phyloP scores from a whole-genome alignment of 2,888 invertebrate genomes.

The Rhopalosiphum nymphaeae region DNA sequence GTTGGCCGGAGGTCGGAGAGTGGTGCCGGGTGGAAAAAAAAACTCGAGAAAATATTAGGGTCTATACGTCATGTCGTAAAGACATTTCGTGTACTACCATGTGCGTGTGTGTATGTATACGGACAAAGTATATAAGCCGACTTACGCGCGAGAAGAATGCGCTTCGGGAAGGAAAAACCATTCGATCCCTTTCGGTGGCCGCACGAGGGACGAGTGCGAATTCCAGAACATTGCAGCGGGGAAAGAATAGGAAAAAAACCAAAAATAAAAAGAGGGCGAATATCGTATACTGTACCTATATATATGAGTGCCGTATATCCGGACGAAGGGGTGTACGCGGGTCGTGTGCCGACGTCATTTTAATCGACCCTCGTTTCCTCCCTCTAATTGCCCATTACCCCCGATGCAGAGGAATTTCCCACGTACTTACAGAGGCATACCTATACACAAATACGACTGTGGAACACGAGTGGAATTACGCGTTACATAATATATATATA shows the following conservation, averaged over 20 bases:
- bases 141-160: neutral
- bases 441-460: neutral
- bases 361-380: slow-evolving; percentile 62
- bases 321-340: neutral
- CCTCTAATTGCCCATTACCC: slow-evolving; percentile 60
- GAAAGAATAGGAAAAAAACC: neutral
- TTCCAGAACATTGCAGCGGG: neutral
- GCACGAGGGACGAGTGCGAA: neutral
- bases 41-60: neutral
- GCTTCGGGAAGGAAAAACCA: slow-evolving; percentile 19
- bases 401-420: slow-evolving; percentile 45
- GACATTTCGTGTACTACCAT: neutral
- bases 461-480: slow-evolving; percentile 7
- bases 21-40: neutral
- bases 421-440: slow-evolving; percentile 1
- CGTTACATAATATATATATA: neutral
- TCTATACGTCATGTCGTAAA: slow-evolving; percentile 1
- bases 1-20: neutral
- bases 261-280: slow-evolving; percentile 37
- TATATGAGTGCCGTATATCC: neutral
- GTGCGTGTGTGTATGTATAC: neutral
- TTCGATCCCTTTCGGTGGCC: neutral
- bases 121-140: neutral
- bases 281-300: neutral
- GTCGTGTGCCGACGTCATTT: slow-evolving; percentile 51